Base-by-base conservation (phyloP, 1,140 invertebrate species). In the Anoplolepis gracilipes region DNA sequence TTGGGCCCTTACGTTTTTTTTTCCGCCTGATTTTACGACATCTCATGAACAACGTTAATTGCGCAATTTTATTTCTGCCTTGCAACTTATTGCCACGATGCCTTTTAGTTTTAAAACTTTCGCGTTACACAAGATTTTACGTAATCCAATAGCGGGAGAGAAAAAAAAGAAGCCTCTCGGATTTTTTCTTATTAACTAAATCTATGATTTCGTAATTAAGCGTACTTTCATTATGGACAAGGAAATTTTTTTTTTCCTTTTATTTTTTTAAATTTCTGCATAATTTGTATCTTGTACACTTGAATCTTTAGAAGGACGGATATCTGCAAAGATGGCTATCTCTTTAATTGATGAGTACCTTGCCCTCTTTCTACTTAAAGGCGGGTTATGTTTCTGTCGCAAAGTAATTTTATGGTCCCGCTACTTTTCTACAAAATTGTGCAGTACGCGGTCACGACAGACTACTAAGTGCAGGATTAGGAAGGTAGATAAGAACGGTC, bases 401-500 rank as follows among this genome's bases (percentile, higher is more conserved):
- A 53, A 30, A 16, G n/a, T 67, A 79, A 79, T 79, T 79, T 79
- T 79, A 79, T 69, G 67, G 46, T 53, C 62, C 42, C 76, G 64
- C 62, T 79, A 69, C 62, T 67, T 67, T 79, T 79, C 76, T 79
- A 39, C 62, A 79, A 79, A 79, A 79, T 55, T 67, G 42, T 53
- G 62, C 62, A 46, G 76, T 25, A 33, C n/a, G 76, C 76, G 62
- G 30, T 78, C 62, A 79, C 76, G 76, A 79, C 62, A 79, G 76
- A 69, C 76, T 79, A 79, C 76, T 69, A 79, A 79, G 76, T 79
- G 22, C 22, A 13, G 76, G 76, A 79, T 79, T 79, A 79, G 42
- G 28, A n/a, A 53, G 42, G 76, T 69, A 79, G 76, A 79, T 79
- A 79, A 79, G 76, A 79, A 30, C 76, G 33, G 76, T 53, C 53